Base-by-base conservation (phyloP, 2,888 invertebrate species). In the Papilio protenor region DNA sequence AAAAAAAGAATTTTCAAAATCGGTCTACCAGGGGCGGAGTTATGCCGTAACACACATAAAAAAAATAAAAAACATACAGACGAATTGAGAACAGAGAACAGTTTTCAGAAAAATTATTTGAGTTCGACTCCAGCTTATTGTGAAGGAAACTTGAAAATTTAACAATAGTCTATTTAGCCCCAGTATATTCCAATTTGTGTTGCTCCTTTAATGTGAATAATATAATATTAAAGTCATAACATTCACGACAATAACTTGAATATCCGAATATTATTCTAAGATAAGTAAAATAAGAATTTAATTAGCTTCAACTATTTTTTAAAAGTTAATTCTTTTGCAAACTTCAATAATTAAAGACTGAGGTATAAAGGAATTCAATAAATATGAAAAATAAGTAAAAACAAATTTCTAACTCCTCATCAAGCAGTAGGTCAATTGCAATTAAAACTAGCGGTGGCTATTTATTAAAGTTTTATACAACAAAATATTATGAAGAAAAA, bases 381-480 rank as follows among this genome's bases (percentile, higher is more conserved):
- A 69, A 69, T 45, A 69, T 69, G 40, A 69, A 69, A 69, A 40
- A 66, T 11, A 21, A 12, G n/a, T 21, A 45, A 69, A 45, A 69
- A 45, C 66, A 69, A 69, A 72, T 59, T 47, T 61, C 57, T 45
- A 73, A 73, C 21, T 61, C 18, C 47, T 40, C 16, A 47, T 21
- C 33, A 57, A 45, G 16, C 45, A 73, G 59, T 59, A 73, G 59
- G 61, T 73, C 47, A 73, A 61, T 61, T 59, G 61, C 61, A 64
- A 73, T 59, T 73, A 47, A 74, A 74, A 74, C 47, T 69, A 40
- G 59, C 73, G 45, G n/a, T 23, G 18, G 21, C 21, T 69, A 45
- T 69, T 74, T 27, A 59, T 61, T 47, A 61, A 61, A 74, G 61
- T 49, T 74, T 49, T 18, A 64, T 47, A 18, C 10, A 61, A 61